A percentile compares a stretch with the other conserved stretches of the same genome.
Conservation (phyloP, 2,113 vertebrate genomes). For the Meleagris gallopavo region DNA sequence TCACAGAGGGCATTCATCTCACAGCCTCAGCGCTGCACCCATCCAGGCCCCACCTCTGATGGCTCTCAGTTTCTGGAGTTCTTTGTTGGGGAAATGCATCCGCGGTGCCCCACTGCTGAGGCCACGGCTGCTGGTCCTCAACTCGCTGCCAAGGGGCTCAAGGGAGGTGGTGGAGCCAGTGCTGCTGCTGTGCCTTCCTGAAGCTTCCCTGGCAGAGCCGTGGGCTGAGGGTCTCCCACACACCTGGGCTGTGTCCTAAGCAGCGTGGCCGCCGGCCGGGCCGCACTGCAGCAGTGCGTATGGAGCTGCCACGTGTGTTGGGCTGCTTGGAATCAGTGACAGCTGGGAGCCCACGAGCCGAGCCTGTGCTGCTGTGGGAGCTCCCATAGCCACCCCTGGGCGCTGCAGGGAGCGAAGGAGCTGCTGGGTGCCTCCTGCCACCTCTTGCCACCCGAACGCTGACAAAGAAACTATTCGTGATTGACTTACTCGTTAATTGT, state of each 20-base stretch:
- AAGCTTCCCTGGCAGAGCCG: accelerated
- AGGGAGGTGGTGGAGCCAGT: accelerated
- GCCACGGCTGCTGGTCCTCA: background rate
- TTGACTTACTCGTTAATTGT: background rate
- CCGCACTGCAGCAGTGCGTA: too few relatives aligned
- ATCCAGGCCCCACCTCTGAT: background rate
- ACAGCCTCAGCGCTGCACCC: background rate
- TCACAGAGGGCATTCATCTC: too few relatives aligned
- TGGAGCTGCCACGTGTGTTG: too few relatives aligned
- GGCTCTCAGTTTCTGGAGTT: background rate
- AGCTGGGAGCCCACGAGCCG: too few relatives aligned
- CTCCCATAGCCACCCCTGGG: too few relatives aligned
- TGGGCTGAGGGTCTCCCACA: background rate
- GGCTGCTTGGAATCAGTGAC: background rate
- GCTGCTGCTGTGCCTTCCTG: accelerated
- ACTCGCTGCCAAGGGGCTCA: accelerated
- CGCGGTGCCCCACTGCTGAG: too few relatives aligned
- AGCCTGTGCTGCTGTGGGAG: accelerated
- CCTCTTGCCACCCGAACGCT: background rate
- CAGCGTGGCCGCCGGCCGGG: too few relatives aligned
- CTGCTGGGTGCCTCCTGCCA: background rate
- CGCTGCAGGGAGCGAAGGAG: background rate
- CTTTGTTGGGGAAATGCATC: too few relatives aligned
- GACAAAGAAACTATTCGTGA: background rate
- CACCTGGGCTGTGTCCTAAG: too few relatives aligned